Conservation (phyloP, 2,113 vertebrate genomes). For the Pituophis catenifer region DNA sequence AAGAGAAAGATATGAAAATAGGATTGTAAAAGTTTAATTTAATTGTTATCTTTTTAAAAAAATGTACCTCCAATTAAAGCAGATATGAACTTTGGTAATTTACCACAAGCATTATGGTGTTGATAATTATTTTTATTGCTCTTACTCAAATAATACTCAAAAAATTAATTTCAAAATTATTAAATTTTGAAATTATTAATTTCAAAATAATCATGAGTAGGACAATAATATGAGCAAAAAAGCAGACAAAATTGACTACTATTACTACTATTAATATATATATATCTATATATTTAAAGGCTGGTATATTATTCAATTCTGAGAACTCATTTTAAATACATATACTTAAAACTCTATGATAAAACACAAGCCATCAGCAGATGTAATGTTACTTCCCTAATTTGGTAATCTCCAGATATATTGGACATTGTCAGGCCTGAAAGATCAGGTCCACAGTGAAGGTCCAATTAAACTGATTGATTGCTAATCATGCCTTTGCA, state of each 20-base stretch:
- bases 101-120: background rate
- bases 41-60: background rate
- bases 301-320: background rate
- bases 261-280: background rate
- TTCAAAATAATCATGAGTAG: background rate
- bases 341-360: background rate
- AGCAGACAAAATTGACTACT: background rate
- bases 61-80: background rate
- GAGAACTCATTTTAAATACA: background rate
- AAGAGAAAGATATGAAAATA: background rate
- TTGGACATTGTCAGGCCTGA: background rate
- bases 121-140: background rate
- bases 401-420: background rate
- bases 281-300: background rate
- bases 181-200: no score
- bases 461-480: background rate
- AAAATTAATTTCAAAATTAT: no score
- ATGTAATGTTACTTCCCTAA: background rate
- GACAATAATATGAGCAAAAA: background rate
- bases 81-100: background rate
- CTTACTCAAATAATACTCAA: background rate
- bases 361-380: background rate
- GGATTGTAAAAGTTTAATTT: background rate
- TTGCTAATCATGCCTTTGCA: background rate
- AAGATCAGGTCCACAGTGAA: background rate